phyloP scores from a whole-genome alignment of 1,140 invertebrate genomes.

The Andricus grossulariae region DNA sequence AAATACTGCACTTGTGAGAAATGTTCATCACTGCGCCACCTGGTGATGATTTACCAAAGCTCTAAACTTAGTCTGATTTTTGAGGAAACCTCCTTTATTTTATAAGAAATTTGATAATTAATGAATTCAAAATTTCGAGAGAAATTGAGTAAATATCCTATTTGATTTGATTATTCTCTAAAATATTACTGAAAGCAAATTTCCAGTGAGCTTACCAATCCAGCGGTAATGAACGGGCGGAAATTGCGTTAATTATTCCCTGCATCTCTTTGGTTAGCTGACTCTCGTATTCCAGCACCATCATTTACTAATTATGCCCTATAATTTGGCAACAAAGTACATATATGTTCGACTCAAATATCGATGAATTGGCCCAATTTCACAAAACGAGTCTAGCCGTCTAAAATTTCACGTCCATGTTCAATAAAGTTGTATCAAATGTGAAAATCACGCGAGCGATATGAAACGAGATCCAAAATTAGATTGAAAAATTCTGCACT shows the following conservation, averaged over 20 bases:
- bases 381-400: too few relatives aligned
- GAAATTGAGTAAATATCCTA: not conserved
- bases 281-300: not conserved
- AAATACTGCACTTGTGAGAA: too few relatives aligned
- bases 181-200: not conserved
- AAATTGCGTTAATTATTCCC: conserved; percentile 25
- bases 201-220: not conserved
- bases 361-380: not conserved
- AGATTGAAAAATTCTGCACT: too few relatives aligned
- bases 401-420: too few relatives aligned
- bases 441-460: too few relatives aligned
- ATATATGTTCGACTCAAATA: conserved; percentile 7
- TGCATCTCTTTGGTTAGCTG: conserved; percentile 16
- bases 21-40: too few relatives aligned
- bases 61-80: too few relatives aligned
- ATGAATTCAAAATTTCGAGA: not conserved
- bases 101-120: not conserved
- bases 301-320: conserved; percentile 16
- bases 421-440: too few relatives aligned
- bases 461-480: too few relatives aligned
- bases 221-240: conserved; percentile 9
- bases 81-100: too few relatives aligned
- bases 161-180: not conserved
- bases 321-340: conserved; percentile 14
- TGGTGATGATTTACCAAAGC: too few relatives aligned